Percentiles rank a stretch among this genome's conserved stretches.
Evolutionary conservation across 2,113 vertebrate species (phyloP).

Genomic region (Spilogale gracilis): DNA sequence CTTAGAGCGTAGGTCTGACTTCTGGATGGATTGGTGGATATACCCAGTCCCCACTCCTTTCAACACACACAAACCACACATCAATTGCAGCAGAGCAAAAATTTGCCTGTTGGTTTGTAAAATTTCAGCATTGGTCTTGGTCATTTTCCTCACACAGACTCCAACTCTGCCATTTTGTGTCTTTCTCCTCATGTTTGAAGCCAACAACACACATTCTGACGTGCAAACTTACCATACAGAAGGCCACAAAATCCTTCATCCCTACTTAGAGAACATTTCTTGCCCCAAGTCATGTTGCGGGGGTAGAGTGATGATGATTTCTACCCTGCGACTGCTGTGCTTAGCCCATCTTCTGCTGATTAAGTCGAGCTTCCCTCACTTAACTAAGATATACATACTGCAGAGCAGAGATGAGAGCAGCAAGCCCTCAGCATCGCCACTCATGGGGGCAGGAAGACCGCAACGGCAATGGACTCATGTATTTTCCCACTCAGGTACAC

Average conservation of each 20-base stretch:
- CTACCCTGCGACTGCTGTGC: not conserved
- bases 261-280: not conserved
- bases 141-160: not conserved
- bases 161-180: not conserved
- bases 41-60: fast-evolving
- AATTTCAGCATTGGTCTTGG: not conserved
- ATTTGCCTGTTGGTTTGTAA: not conserved
- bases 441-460: no score
- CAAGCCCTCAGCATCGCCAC: not conserved
- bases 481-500: not conserved
- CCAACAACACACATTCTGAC: not conserved
- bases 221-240: not conserved
- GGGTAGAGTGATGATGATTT: not conserved
- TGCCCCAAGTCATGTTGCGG: not conserved
- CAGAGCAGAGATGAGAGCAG: not conserved
- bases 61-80: no score
- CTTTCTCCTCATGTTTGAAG: not conserved
- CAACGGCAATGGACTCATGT: fast-evolving
- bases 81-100: not conserved
- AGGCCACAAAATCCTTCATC: not conserved
- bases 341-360: not conserved
- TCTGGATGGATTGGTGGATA: no score
- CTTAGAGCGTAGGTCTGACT: not conserved
- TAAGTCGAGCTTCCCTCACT: not conserved
- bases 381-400: not conserved